Base-by-base conservation (phyloP, 2,797 vertebrate species). In the Coluber constrictor region DNA sequence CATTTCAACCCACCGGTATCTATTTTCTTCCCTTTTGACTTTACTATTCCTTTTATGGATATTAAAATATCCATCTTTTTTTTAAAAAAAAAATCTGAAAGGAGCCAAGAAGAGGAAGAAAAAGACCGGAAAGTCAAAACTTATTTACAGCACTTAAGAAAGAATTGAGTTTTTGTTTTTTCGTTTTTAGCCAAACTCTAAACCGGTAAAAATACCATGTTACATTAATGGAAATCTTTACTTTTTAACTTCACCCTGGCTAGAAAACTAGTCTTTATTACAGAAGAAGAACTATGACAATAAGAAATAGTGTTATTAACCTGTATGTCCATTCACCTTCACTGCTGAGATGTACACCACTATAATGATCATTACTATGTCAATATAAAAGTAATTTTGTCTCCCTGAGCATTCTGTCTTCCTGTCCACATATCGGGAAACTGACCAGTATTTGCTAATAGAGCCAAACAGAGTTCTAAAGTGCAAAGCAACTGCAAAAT, bases 181-280 rank as follows among this genome's bases (percentile, higher is more conserved):
- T 47, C 5, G 47, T 51, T 51, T 51, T 51, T 29, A 95, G 92
- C 56, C 91, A 94, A 96, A 29, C 1, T 93, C 29, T 60, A 70
- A 96, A 91, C 61, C 37, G 89, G 86, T 90, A 59, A 93, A 96
- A 96, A 96, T 92, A 95, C 88, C 0, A 92, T 12, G 74, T 88
- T 94, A 60, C 70, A 95, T 57, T 66, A 96, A 95, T 55, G 60
- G 92, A 95, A 95, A 96, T 57, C 92, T 59, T 90, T 55, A 86
- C 20, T 29, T 25, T 59, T 47, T 1, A 91, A 87, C 3, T 92
- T 93, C 11, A 47, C 25, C 47, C 4, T 2, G 91, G 57, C 20
- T 89, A 55, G 13, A 61, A 79, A 88, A 29, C 66, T 29, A 79
- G 87, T 61, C 86, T 93, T 87, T 66, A 66, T 93, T 92, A 63